Percentiles rank a stretch among this genome's conserved stretches.
phyloP scores from a whole-genome alignment of 2,888 invertebrate species.

The Tetragnatha montana region DNA sequence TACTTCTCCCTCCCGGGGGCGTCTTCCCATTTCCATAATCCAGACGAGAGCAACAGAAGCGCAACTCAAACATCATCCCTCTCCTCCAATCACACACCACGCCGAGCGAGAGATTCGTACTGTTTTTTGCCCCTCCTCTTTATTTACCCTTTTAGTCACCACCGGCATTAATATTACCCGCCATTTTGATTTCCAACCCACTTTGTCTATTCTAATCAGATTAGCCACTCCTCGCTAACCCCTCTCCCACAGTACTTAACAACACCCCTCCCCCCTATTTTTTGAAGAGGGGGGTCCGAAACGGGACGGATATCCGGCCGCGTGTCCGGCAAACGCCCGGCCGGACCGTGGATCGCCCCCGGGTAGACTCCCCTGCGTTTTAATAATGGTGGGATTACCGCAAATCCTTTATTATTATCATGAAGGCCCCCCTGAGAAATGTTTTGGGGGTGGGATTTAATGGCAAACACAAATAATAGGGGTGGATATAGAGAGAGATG shows the following conservation, averaged over 20 bases:
- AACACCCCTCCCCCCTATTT: neutral
- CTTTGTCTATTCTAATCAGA: too few relatives aligned
- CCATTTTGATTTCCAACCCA: too few relatives aligned
- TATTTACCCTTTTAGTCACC: too few relatives aligned
- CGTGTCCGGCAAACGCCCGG: slow-evolving; percentile 30
- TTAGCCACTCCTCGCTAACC: neutral
- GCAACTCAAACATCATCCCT: too few relatives aligned
- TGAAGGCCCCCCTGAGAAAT: neutral
- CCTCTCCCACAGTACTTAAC: slow-evolving; percentile 18
- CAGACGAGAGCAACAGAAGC: too few relatives aligned
- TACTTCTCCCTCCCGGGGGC: too few relatives aligned
- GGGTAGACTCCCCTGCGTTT: neutral
- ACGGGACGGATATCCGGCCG: slow-evolving; percentile 20
- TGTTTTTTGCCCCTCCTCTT: too few relatives aligned
- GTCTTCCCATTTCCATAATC: too few relatives aligned
- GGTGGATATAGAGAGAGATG: too few relatives aligned
- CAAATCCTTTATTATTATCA: slow-evolving; percentile 33
- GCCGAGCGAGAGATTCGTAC: too few relatives aligned
- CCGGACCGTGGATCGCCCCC: neutral
- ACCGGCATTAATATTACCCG: too few relatives aligned
- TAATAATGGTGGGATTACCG: slow-evolving; percentile 49
- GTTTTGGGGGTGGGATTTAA: neutral
- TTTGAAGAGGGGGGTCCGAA: neutral
- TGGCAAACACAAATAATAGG: neutral
- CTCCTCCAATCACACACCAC: too few relatives aligned